phyloP scores from a whole-genome alignment of 2,113 vertebrate genomes.

The Cricetomys ansorgei region DNA sequence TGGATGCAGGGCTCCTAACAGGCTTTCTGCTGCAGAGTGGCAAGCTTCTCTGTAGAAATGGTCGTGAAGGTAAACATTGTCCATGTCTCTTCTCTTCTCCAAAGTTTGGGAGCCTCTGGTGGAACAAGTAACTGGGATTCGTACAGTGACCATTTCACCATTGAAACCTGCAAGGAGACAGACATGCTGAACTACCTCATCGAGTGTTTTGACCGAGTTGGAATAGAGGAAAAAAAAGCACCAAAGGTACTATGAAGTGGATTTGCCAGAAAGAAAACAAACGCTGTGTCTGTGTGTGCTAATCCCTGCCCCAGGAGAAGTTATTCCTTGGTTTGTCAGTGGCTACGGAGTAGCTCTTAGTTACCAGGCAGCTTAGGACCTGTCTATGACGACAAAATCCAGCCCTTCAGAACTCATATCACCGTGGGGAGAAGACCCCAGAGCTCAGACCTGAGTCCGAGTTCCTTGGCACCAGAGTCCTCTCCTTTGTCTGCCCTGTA shows the following conservation, averaged over 20 bases:
- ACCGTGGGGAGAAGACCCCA: neutral
- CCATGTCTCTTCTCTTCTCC: conserved; percentile 52
- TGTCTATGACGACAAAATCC: neutral
- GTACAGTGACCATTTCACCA: conserved; percentile 97
- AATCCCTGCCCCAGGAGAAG: neutral
- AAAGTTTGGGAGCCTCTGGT: conserved; percentile 89
- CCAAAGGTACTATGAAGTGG: conserved; percentile 92
- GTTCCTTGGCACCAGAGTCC: neutral
- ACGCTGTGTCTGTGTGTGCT: neutral
- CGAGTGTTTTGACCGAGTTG: conserved; percentile 99
- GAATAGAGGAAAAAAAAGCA: conserved; percentile 99
- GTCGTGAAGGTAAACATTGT: neutral
- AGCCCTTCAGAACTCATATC: rapidly evolving
- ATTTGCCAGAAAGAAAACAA: neutral
- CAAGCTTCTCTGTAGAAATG: neutral
- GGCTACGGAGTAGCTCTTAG: rapidly evolving
- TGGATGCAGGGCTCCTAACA: conserved; percentile 18
- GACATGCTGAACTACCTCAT: conserved; percentile 99
- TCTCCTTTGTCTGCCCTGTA: neutral
- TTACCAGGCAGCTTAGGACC: neutral
- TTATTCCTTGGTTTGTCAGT: neutral
- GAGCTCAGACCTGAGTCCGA: neutral
- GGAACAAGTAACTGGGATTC: conserved; percentile 92
- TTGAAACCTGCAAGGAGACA: conserved; percentile 98
- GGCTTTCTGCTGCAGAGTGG: conserved; percentile 61